phyloP scores from a whole-genome alignment of 2,797 vertebrate species.

The Dipus sagitta region DNA sequence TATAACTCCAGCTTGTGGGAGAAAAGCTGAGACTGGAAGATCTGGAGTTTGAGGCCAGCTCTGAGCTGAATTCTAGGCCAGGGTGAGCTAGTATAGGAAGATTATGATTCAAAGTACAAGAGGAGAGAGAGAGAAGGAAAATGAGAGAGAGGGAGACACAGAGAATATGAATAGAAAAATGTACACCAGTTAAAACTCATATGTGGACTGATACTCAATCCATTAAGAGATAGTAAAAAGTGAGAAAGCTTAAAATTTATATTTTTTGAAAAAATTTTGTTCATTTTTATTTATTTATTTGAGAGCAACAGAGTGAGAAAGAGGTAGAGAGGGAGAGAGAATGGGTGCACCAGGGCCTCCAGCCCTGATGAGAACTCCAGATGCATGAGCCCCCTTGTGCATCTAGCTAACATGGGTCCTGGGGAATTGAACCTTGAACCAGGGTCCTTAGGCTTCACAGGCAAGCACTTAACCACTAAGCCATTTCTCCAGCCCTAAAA shows the following conservation, averaged over 20 bases:
- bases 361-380: too few species aligned
- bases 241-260: neutral
- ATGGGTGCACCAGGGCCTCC: too few species aligned
- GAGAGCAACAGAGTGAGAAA: too few species aligned
- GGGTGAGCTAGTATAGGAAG: neutral
- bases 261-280: neutral
- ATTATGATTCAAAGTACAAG: neutral
- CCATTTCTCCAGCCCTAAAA: too few species aligned
- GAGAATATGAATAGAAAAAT: neutral
- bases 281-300: too few species aligned
- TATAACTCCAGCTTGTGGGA: neutral
- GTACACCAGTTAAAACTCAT: neutral
- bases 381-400: too few species aligned
- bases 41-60: neutral
- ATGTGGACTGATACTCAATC: conserved; percentile 3
- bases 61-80: neutral
- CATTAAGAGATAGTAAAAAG: conserved; percentile 1
- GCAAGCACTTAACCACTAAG: too few species aligned
- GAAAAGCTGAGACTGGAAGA: neutral
- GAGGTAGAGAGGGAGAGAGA: too few species aligned
- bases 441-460: too few species aligned
- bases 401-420: too few species aligned
- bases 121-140: neutral
- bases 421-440: too few species aligned
- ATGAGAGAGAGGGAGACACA: too few species aligned